These are phyloP conservation scores for Bombus turneri DNA, from an alignment of 1,140 invertebrate genomes.

Conservation along the genomic window DNA sequence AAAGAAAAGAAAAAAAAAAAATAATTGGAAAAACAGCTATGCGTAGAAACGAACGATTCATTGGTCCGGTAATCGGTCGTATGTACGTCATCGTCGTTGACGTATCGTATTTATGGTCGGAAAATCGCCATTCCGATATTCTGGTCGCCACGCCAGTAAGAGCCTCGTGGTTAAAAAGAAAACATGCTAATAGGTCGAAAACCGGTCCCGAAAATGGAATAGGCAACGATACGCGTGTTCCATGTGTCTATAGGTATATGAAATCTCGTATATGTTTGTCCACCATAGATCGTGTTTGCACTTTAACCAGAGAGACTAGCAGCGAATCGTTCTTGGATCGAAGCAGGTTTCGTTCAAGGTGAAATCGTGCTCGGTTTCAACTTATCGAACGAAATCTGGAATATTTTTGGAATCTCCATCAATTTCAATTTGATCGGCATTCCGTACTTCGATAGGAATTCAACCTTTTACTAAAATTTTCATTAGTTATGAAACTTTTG, in stretches of 20 bases:
- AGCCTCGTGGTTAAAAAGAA: conserved; percentile 27
- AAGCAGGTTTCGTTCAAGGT: background rate
- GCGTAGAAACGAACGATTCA: background rate
- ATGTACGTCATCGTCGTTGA: conserved; percentile 1
- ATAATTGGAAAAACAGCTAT: background rate
- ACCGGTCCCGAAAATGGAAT: background rate
- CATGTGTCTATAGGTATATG: background rate
- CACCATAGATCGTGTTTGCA: conserved; percentile 20
- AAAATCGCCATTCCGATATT: background rate
- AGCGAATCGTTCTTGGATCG: background rate
- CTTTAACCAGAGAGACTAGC: background rate
- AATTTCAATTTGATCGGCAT: background rate
- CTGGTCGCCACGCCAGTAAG: background rate
- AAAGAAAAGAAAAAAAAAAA: background rate
- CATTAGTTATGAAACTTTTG: too few species aligned
- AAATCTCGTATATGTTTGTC: background rate
- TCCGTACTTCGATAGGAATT: too few species aligned
- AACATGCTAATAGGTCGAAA: conserved; percentile 51
- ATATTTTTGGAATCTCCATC: background rate
- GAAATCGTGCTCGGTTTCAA: background rate
- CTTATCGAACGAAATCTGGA: too few species aligned
- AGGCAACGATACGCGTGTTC: too few species aligned
- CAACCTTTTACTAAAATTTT: too few species aligned
- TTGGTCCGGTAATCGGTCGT: background rate
- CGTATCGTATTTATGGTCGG: background rate